These are phyloP conservation scores for Sebastes schlegelii DNA, from an alignment of 2,113 vertebrate genomes.

Conservation along the genomic window DNA sequence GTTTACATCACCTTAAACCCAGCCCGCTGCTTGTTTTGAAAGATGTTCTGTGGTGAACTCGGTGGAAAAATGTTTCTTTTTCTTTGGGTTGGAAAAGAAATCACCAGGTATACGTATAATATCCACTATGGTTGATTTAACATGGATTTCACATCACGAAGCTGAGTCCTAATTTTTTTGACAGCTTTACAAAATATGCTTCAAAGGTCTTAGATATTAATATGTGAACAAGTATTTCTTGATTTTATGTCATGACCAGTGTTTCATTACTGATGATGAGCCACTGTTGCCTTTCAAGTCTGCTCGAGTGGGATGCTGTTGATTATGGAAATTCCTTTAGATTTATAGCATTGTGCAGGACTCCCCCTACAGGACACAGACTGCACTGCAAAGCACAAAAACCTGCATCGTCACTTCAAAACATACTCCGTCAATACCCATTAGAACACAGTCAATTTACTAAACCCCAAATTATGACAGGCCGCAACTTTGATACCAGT, in stretches of 20 bases:
- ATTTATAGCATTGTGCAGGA: slow-evolving; percentile 65
- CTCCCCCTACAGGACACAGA: slow-evolving; percentile 72
- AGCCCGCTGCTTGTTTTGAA: slow-evolving; percentile 79
- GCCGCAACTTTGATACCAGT: neutral
- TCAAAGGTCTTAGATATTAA: slow-evolving; percentile 8
- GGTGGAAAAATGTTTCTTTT: slow-evolving; percentile 77
- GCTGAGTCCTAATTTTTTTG: slow-evolving; percentile 38
- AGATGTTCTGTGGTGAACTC: slow-evolving; percentile 81
- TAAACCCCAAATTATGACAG: neutral
- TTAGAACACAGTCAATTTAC: neutral
- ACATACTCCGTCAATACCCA: neutral
- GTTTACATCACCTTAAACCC: slow-evolving; percentile 83
- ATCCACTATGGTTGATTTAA: slow-evolving; percentile 51
- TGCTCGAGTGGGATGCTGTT: neutral
- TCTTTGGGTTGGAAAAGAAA: slow-evolving; percentile 70
- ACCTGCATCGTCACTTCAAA: neutral
- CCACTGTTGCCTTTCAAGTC: slow-evolving; percentile 12
- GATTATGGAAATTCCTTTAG: neutral
- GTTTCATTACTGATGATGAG: slow-evolving; percentile 31
- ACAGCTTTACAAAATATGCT: slow-evolving; percentile 24
- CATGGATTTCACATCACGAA: slow-evolving; percentile 27
- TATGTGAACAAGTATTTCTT: slow-evolving; percentile 7
- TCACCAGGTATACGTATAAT: slow-evolving; percentile 72
- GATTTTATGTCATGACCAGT: slow-evolving; percentile 14
- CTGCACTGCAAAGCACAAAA: slow-evolving; percentile 20